These are phyloP conservation scores for Phymatocera aterrima DNA, from an alignment of 2,888 invertebrate species.

Conservation along the genomic window DNA sequence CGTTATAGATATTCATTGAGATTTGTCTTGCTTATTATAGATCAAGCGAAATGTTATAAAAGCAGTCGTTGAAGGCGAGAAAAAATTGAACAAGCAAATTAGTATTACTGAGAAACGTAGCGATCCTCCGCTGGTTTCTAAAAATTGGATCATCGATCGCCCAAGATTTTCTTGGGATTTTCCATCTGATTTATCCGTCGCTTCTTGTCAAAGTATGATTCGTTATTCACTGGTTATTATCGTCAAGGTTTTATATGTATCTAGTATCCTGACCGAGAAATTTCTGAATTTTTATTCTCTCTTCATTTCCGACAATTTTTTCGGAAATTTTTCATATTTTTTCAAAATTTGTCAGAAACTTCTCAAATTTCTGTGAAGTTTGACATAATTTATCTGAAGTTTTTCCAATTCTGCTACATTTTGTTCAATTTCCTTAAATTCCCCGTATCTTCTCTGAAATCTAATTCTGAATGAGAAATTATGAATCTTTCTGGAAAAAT, in stretches of 20 bases:
- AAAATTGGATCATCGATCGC: constrained; percentile 75
- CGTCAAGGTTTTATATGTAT: background rate
- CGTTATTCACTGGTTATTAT: constrained; percentile 18
- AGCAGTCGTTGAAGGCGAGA: constrained; percentile 73
- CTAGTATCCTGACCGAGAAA: constrained; percentile 40
- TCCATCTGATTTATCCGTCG: constrained; percentile 59
- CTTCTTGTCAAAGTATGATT: constrained; percentile 64
- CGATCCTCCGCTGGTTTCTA: constrained; percentile 62
- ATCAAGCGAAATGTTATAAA: constrained; percentile 75
- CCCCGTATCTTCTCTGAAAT: too few relatives aligned
- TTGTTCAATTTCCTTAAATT: too few relatives aligned
- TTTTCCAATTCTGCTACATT: too few relatives aligned
- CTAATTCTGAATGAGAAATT: too few relatives aligned
- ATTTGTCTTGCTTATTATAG: constrained; percentile 60
- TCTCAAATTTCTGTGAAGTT: too few relatives aligned
- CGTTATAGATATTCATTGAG: constrained; percentile 33
- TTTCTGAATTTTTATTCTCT: too few relatives aligned
- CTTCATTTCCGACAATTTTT: background rate
- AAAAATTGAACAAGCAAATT: constrained; percentile 65
- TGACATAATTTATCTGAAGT: too few relatives aligned
- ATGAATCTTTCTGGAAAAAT: too few relatives aligned
- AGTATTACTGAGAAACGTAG: constrained; percentile 61
- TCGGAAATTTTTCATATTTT: background rate
- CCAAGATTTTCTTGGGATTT: constrained; percentile 78
- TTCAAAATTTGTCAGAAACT: too few relatives aligned